Base-by-base conservation (phyloP, 2,113 vertebrate genomes). In the Zonotrichia leucophrys region DNA sequence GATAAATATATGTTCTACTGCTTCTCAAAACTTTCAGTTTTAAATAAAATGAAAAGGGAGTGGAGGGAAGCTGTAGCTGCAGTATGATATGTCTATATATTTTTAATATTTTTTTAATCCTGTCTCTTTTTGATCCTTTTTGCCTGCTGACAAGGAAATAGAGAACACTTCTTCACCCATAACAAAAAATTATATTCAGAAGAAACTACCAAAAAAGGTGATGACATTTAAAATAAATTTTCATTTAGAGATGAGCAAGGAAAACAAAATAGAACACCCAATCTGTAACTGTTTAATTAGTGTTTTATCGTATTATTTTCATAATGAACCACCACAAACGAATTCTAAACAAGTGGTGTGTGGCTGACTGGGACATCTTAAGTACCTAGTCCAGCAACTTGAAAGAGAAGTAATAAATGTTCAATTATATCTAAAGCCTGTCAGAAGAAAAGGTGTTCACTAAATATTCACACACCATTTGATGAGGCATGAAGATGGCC, bases 191-290 rank as follows among this genome's bases (percentile, higher is more conserved):
- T 49, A 23, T 24, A 35, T 76, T 69, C 20, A 5, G 4, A 30
- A n/a, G 31, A 15, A 5, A 9, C n/a, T 24, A 12, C 0, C 20
- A 62, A 83, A 59, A 59, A n/a, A 35, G 1, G 0, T 35, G 7
- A 10, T 22, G 52, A 30, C 0, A 0, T 64, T 77, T 39, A 41
- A 66, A 91, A 69, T 58, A n/a, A 49, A 33, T 62, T 83, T 89
- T 24, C 5, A 12, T 60, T 69, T 83, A n/a, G 24, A 77, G 12
- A 33, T 14, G 72, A 6, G 2, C 7, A 78, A 23, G 16, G 8
- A 53, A 89, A 91, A 35, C 8, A 16, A 64, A 9, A 4, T 3
- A 31, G 41, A 87, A 12, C 21, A 47, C 13, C 1, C 8, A 79
- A 8, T 12, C 3, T 69, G 3, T 33, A 60, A 64, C 12, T 66